Evolutionary conservation across 1,140 invertebrate species (phyloP), one percentile per base, ranked within the genome.

Genomic region (Drosophila gunungcola): DNA sequence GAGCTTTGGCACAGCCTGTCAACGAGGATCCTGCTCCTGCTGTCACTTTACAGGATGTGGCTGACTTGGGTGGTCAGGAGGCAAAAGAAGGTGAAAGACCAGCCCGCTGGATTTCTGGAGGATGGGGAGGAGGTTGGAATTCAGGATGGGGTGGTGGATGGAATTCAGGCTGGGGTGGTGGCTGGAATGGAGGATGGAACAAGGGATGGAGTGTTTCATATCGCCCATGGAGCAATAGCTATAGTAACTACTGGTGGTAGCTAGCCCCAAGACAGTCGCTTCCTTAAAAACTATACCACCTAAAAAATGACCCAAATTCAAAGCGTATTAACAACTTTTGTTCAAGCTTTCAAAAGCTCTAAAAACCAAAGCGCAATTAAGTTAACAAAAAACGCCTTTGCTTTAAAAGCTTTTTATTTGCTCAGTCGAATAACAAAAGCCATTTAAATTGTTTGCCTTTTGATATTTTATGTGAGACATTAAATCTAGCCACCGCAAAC

Each of bases 241-340:
- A 61, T 25, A 60, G 53, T n/a, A 25, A 21, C 7, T 64, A 70
- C 25, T 81, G 79, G 79, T 82, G 79, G 57, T 82, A 57, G 57
- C 2, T 7, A 36, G 3, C 12, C n/a, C 2, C 12, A 7, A 42
- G 1, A 36, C 42, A 62, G 42, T 69, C 13, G 64, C 52, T 36
- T 42, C 39, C 34, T 10, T n/a, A 57, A 57, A 36, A 34, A 13
- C 11, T 2, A 6, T 27, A 34, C 3, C 29, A 42, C 5, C 13
- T 13, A 11, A 16, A 11, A 27, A 76, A 65, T 57, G 48, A 53
- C 58, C 13, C 36, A 21, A 2, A 64, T 7, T 39, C 13, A 48
- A 12, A 21, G 5, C 29, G 6, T 6, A 29, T 32, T 29, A 38
- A 4, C 2, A 58, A 55, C 64, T 56, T 69, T 49, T 41, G 9